phyloP scores from a whole-genome alignment of 2,797 vertebrate genomes.

The Petrocephalus schoutedeni region DNA sequence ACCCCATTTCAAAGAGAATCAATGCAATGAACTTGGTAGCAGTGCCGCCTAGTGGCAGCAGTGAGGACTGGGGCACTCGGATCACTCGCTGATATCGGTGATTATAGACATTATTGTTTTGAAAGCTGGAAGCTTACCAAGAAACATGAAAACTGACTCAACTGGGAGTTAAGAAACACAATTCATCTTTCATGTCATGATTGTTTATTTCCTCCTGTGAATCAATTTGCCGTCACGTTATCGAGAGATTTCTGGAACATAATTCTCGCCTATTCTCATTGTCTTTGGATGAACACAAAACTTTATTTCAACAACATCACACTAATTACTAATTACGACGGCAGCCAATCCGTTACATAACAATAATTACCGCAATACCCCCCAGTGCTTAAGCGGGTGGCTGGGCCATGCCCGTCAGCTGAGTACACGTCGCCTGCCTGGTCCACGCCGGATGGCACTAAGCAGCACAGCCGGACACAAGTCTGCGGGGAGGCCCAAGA shows the following conservation, averaged over 20 bases:
- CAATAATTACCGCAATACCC: background rate
- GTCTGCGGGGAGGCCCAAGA: background rate
- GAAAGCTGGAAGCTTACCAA: background rate
- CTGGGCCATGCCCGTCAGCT: background rate
- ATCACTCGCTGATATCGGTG: background rate
- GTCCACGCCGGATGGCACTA: background rate
- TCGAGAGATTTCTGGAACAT: background rate
- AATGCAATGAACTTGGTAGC: background rate
- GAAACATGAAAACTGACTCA: background rate
- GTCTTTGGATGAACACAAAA: background rate
- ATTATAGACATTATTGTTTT: background rate
- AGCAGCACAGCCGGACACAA: background rate
- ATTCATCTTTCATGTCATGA: background rate
- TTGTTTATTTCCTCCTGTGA: background rate
- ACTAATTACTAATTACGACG: background rate
- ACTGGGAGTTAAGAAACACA: slow-evolving; percentile 7
- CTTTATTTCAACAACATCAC: background rate
- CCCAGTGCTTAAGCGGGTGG: background rate
- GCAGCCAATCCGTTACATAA: background rate
- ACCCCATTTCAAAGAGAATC: background rate
- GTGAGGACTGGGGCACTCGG: background rate
- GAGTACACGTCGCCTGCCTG: background rate
- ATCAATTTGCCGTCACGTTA: background rate
- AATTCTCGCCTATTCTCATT: background rate
- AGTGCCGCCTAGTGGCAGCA: background rate